phyloP scores from a whole-genome alignment of 2,888 invertebrate genomes.

The Drosophila vallismaia region DNA sequence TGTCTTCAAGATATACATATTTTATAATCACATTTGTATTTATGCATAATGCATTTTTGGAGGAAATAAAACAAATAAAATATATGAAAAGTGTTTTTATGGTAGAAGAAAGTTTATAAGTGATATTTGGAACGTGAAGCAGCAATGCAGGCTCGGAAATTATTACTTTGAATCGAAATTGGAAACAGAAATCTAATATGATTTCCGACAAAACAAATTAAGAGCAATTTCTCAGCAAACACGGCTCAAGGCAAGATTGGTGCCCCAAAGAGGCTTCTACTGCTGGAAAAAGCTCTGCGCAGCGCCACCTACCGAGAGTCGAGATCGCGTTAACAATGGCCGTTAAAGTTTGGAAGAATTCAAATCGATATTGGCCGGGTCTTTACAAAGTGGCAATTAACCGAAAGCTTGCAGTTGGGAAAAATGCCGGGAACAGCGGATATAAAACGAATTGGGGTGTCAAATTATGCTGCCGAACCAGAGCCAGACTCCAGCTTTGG shows the following conservation, averaged over 20 bases:
- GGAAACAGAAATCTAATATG: not conserved
- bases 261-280: not conserved
- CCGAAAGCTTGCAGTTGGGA: not conserved
- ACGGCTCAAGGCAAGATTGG: not conserved
- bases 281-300: conserved; percentile 3
- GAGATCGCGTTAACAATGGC: not conserved
- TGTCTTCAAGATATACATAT: conserved; percentile 35
- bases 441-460: conserved; percentile 6
- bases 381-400: not conserved
- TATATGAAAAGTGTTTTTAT: not conserved
- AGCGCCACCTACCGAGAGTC: conserved; percentile 13
- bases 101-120: not conserved
- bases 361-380: not conserved
- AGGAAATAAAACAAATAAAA: conserved; percentile 34
- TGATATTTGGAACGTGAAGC: too few relatives aligned
- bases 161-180: not conserved
- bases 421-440: conserved; percentile 10
- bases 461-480: not conserved
- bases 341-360: not conserved
- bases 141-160: not conserved
- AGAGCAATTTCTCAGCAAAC: not conserved
- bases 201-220: too few relatives aligned
- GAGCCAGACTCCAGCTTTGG: not conserved
- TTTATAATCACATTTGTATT: conserved; percentile 39
- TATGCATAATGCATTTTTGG: conserved; percentile 34